Base-by-base conservation (phyloP, 1,140 invertebrate species). In the Hetaerina americana region DNA sequence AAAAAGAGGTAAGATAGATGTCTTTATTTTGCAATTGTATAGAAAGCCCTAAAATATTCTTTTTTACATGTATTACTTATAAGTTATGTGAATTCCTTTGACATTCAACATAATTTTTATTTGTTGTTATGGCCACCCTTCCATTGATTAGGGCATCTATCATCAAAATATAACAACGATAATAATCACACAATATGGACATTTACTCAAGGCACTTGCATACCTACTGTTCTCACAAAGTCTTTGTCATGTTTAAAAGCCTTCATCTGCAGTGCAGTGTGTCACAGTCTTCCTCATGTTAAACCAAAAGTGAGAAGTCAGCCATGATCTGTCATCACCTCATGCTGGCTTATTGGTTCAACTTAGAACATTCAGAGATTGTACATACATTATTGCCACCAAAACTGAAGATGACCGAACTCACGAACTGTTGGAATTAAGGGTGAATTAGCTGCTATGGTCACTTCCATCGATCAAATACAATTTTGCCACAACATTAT, bases 1-100 rank as follows among this genome's bases (percentile, higher is more conserved):
- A n/a, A n/a, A n/a, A n/a, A n/a, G n/a, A n/a, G n/a, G n/a, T n/a
- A 57, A 57, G 40, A 57, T 18, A 57, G 40, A 57, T 57, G 40
- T 57, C 40, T 57, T 57, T 57, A 57, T 57, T 57, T 57, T 57
- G 40, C 40, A 57, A 57, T 57, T 57, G 40, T 57, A 57, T 57
- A 57, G 40, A 57, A 57, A 57, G 40, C 40, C 40, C 40, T 57
- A 57, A 57, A 57, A 57, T 57, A 57, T 57, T n/a, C n/a, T n/a
- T 57, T 57, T 57, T 57, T 12, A 57, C 40, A 57, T 57, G 22
- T 57, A 18, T 18, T 57, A 57, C 10, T n/a, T n/a, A n/a, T n/a
- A n/a, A 57, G 22, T 57, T 12, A 57, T 57, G 40, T 40, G 18
- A 40, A 18, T 57, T 57, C 22, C 40, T 57, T n/a, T 57, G 40